Percentiles rank a stretch among this genome's conserved stretches.
These are phyloP conservation scores for Stenodera caucasica DNA, from an alignment of 2,888 invertebrate genomes.

Conservation along the genomic window DNA sequence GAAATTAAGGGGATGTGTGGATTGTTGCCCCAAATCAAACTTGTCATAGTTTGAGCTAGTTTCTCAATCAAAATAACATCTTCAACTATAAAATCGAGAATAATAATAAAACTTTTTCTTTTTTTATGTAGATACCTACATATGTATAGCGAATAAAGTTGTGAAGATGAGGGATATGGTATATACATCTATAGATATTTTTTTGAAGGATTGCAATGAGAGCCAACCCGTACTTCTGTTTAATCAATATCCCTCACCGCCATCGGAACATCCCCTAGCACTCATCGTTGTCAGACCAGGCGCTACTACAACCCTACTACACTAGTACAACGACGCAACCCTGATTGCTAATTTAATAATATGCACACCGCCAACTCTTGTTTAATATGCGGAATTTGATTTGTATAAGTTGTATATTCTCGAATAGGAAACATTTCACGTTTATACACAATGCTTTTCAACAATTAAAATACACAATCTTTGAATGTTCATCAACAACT, in stretches of 20 bases:
- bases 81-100: no score
- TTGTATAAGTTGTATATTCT: conserved; percentile 56
- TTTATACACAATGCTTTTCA: neutral
- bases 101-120: no score
- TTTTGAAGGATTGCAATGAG: conserved; percentile 42
- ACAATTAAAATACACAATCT: neutral
- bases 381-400: conserved; percentile 59
- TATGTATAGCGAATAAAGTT: no score
- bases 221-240: conserved; percentile 38
- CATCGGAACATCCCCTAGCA: conserved; percentile 21
- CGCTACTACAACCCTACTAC: conserved; percentile 20
- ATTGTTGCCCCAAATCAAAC: conserved; percentile 47
- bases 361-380: conserved; percentile 55
- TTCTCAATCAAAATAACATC: neutral
- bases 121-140: no score
- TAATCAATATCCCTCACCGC: conserved; percentile 41
- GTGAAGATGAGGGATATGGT: conserved; percentile 29
- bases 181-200: no score
- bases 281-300: conserved; percentile 15
- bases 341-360: conserved; percentile 57
- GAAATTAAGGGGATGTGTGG: conserved; percentile 36
- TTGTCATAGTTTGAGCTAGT: no score
- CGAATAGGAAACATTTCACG: conserved; percentile 4
- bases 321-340: conserved; percentile 22
- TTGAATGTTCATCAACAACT: neutral